Evolutionary conservation across 2,888 invertebrate species (phyloP), one percentile per base, ranked within the genome.

Genomic region (Merodon equestris): DNA sequence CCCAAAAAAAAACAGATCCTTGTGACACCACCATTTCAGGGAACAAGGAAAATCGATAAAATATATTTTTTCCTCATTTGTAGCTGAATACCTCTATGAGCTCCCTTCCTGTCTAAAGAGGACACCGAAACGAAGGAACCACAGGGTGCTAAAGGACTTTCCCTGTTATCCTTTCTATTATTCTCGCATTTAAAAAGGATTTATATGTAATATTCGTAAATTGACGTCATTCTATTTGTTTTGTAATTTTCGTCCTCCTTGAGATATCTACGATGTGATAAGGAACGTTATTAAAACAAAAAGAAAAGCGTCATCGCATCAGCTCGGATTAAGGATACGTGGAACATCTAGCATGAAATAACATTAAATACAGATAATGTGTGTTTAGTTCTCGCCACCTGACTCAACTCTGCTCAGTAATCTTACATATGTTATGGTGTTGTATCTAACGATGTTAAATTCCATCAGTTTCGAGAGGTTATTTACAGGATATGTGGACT

Each of bases 91-190:
- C 7, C 27, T 27, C 27, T 7, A 27, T 27, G 27, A 27, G 7
- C 27, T 27, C 7, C 2, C 27, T 27, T 7, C 27, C 7, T 27
- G 27, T 4, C 27, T 27, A 7, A 36, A 45, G 42, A 47, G 42
- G 54, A 17, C 19, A 40, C 15, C 14, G 34, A 27, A 27, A 27
- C 7, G 27, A 27, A 7, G 7, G 27, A 27, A 40, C 51, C 48
- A 45, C 47, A 68, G 51, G 74, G 79, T 79, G 79, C 79, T 74
- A 79, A 74, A 79, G 68, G 79, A 70, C 79, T 74, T 79, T 79
- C 34, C 79, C 54, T 79, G 73, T 79, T 70, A 79, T 79, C 79
- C 79, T 79, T 79, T 74, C 68, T 70, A 68, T 79, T 79, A 79
- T 79, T 70, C 68, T 54, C 60, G 64, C 79, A 74, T 74, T 74